These are phyloP conservation scores for Chromis chromis DNA, from an alignment of 2,797 vertebrate genomes.

Conservation along the genomic window DNA sequence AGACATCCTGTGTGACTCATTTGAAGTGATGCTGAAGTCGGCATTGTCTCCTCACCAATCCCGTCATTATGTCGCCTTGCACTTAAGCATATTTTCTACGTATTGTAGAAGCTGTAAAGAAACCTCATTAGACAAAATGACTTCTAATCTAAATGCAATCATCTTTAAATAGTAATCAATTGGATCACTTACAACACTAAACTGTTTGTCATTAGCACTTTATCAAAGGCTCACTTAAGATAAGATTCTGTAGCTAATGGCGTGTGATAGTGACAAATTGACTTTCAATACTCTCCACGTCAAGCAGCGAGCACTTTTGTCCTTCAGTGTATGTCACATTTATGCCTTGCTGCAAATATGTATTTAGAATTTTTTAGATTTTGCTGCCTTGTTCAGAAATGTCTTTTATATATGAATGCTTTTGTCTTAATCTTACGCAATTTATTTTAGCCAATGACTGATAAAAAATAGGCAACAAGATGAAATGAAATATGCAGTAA, in stretches of 20 bases:
- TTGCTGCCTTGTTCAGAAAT: slow-evolving; percentile 35
- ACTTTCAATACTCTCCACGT: slow-evolving; percentile 69
- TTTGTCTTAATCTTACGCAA: slow-evolving; percentile 47
- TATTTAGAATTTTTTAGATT: slow-evolving; percentile 45
- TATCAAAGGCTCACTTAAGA: slow-evolving; percentile 78
- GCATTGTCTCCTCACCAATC: slow-evolving; percentile 79
- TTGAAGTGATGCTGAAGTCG: slow-evolving; percentile 73
- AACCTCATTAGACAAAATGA: slow-evolving; percentile 80
- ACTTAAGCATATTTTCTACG: slow-evolving; percentile 78
- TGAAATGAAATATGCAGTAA: slow-evolving; percentile 58
- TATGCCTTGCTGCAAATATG: slow-evolving; percentile 42
- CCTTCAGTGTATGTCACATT: slow-evolving; percentile 33
- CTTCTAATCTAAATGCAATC: slow-evolving; percentile 79
- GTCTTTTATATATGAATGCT: slow-evolving; percentile 28
- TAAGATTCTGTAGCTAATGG: slow-evolving; percentile 77
- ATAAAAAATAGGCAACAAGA: slow-evolving; percentile 39
- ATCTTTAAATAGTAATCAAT: slow-evolving; percentile 85
- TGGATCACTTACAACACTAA: slow-evolving; percentile 74
- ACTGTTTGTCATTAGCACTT: slow-evolving; percentile 82
- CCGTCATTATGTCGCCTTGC: slow-evolving; percentile 76
- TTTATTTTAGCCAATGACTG: slow-evolving; percentile 52
- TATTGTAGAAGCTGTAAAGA: slow-evolving; percentile 73
- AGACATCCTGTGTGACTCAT: slow-evolving; percentile 69
- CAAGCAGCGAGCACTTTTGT: slow-evolving; percentile 55
- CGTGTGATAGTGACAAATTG: slow-evolving; percentile 79